These are phyloP conservation scores for Galerucella pusilla DNA, from an alignment of 2,888 invertebrate genomes.

Conservation along the genomic window DNA sequence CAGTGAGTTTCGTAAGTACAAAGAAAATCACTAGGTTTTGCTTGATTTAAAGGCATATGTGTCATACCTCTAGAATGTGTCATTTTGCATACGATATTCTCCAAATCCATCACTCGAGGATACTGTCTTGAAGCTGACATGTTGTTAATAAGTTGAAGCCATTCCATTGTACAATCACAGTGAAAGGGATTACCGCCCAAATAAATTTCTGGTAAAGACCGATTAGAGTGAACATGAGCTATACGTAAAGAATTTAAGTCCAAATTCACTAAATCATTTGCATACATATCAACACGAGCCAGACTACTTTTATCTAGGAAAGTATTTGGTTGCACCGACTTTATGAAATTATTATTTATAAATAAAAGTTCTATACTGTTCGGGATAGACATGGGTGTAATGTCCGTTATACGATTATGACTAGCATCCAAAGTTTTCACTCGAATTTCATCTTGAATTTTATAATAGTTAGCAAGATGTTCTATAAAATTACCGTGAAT, in stretches of 20 bases:
- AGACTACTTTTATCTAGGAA: constrained; percentile 87
- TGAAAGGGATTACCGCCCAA: constrained; percentile 93
- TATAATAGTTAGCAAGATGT: constrained; percentile 88
- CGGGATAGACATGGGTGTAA: constrained; percentile 86
- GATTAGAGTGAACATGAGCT: constrained; percentile 77
- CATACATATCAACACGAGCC: constrained; percentile 89
- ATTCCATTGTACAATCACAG: constrained; percentile 96
- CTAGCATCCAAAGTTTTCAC: constrained; percentile 90
- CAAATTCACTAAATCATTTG: constrained; percentile 85
- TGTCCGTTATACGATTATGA: constrained; percentile 86
- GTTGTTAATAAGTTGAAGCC: constrained; percentile 91
- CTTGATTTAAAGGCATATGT: constrained; percentile 80
- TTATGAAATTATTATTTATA: constrained; percentile 89
- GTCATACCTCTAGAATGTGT: constrained; percentile 85
- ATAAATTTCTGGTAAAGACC: constrained; percentile 87
- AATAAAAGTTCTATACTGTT: constrained; percentile 89
- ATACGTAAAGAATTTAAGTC: constrained; percentile 84
- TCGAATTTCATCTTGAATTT: constrained; percentile 82
- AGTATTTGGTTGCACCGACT: constrained; percentile 83
- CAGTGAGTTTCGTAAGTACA: constrained; percentile 94
- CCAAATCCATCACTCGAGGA: constrained; percentile 88
- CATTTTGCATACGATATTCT: constrained; percentile 88
- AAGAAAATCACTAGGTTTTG: constrained; percentile 86
- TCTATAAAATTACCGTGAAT: constrained; percentile 91
- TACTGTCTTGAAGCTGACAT: constrained; percentile 85